Conservation (phyloP, 1,140 invertebrate genomes). For the Potamilus streckersoni region DNA sequence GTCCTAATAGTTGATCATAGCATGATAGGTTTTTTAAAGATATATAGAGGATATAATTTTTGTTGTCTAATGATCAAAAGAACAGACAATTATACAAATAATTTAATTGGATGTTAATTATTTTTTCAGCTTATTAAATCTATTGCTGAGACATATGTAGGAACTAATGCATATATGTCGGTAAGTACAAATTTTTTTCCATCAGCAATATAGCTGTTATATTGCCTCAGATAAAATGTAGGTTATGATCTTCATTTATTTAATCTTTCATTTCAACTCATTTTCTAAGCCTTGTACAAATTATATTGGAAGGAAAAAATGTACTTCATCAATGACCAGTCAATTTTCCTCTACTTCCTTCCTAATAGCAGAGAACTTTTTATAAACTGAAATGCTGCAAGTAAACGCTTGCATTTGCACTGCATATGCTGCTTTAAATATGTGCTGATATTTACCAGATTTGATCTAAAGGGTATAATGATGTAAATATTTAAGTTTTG, state of each 20-base stretch:
- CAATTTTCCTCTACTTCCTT: too few species aligned
- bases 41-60: background rate
- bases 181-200: conserved; percentile 48
- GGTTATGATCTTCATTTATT: background rate
- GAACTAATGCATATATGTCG: conserved; percentile 70
- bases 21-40: too few species aligned
- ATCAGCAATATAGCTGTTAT: background rate
- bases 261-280: background rate
- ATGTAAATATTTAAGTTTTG: too few species aligned
- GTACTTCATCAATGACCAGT: too few species aligned
- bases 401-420: too few species aligned
- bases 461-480: too few species aligned
- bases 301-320: background rate
- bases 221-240: background rate
- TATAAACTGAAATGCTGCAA: too few species aligned
- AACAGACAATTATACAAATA: background rate
- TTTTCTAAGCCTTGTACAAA: background rate
- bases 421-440: too few species aligned
- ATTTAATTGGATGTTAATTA: conserved; percentile 13
- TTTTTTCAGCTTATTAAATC: conserved; percentile 67
- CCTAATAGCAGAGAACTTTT: too few species aligned
- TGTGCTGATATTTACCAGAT: too few species aligned
- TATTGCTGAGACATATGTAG: conserved; percentile 68
- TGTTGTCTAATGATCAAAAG: background rate
- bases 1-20: too few species aligned